These are phyloP conservation scores for Mormyrus iriodes DNA, from an alignment of 2,113 vertebrate species.

Conservation along the genomic window DNA sequence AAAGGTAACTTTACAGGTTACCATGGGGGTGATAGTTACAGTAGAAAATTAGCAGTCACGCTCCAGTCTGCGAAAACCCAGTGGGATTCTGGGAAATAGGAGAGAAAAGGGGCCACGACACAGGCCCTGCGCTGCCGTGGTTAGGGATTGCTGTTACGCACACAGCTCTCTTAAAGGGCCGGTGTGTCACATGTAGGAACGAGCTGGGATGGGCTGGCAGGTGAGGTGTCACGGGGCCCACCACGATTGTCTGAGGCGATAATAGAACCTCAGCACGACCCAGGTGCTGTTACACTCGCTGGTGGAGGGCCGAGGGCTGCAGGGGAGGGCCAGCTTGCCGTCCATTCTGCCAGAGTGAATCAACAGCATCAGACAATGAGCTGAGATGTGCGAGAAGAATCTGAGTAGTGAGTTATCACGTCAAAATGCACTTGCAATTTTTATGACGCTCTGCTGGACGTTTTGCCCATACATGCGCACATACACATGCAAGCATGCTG, in stretches of 20 bases:
- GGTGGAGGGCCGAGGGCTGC: background rate
- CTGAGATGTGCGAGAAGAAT: background rate
- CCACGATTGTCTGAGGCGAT: background rate
- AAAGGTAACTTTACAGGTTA: background rate
- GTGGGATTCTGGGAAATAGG: background rate
- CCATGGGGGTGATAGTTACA: background rate
- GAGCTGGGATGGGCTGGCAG: background rate
- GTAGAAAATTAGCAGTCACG: background rate
- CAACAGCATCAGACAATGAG: background rate
- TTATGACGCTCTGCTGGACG: background rate
- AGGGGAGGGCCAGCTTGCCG: background rate
- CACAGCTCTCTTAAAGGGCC: background rate
- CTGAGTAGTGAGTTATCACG: background rate
- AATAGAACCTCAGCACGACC: background rate
- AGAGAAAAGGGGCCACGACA: background rate
- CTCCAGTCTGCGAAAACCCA: background rate
- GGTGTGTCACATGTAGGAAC: background rate
- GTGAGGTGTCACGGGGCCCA: background rate
- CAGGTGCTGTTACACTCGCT: background rate
- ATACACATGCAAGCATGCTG: background rate
- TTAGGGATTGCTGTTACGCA: background rate
- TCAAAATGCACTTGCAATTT: background rate
- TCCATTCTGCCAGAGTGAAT: background rate
- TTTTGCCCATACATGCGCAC: background rate
- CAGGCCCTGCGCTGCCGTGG: background rate